Conservation (phyloP, 2,888 invertebrate genomes). For the Tenthredo amoena region DNA sequence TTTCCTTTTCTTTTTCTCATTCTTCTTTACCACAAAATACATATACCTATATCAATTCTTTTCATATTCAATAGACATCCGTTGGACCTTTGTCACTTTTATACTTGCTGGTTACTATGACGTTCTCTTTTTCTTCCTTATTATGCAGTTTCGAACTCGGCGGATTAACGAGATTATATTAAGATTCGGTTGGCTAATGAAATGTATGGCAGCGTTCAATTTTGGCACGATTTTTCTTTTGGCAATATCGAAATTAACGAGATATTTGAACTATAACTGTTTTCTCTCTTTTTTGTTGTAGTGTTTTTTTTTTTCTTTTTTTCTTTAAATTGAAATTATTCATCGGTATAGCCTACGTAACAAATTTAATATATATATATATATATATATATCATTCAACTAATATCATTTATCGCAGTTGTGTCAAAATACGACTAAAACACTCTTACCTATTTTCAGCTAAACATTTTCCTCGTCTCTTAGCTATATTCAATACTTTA, state of each 20-base stretch:
- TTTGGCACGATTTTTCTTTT: constrained; percentile 33
- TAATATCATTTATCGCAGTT: constrained; percentile 59
- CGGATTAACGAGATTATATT: background rate
- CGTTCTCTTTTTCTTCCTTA: background rate
- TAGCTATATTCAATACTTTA: constrained; percentile 55
- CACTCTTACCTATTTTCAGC: constrained; percentile 22
- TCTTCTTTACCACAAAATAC: background rate
- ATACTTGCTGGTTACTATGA: background rate
- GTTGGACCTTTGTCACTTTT: background rate
- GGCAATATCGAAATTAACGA: background rate
- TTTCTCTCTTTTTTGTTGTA: constrained; percentile 23
- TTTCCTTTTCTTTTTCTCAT: background rate
- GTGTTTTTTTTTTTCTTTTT: constrained; percentile 14
- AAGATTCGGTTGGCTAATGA: background rate
- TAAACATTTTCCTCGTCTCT: constrained; percentile 57
- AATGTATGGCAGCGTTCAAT: background rate
- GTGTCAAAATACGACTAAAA: constrained; percentile 71
- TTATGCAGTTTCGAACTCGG: background rate
- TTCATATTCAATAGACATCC: background rate
- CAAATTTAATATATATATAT: constrained; percentile 59
- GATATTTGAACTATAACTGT: background rate
- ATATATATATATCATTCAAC: constrained; percentile 39
- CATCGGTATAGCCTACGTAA: constrained; percentile 56
- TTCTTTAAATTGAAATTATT: constrained; percentile 49
- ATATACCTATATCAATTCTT: background rate